Percentiles rank a stretch among this genome's conserved stretches.
These are phyloP conservation scores for Tetragnatha montana DNA, from an alignment of 2,888 invertebrate genomes.

Conservation along the genomic window DNA sequence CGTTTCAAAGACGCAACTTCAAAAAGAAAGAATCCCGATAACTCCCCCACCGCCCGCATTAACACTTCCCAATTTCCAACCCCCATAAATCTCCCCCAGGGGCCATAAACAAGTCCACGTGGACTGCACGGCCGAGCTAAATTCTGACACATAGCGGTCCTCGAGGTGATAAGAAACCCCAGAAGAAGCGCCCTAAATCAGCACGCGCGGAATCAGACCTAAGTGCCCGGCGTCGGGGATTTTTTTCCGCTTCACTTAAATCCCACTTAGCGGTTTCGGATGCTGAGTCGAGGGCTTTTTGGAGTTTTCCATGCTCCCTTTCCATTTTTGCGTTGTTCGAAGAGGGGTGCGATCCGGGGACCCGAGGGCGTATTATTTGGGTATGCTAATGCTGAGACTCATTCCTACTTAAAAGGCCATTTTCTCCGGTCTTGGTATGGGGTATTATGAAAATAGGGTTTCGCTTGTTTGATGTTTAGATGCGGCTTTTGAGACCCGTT, in stretches of 20 bases:
- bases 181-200: slow-evolving; percentile 39
- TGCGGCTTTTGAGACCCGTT: too few species aligned
- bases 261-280: slow-evolving; percentile 35
- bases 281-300: slow-evolving; percentile 1
- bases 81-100: slow-evolving; percentile 50
- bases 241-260: slow-evolving; percentile 13
- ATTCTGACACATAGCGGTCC: slow-evolving; percentile 59
- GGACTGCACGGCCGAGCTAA: slow-evolving; percentile 33
- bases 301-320: background rate
- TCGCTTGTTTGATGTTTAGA: too few species aligned
- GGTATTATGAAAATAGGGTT: too few species aligned
- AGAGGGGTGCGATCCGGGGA: too few species aligned
- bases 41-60: slow-evolving; percentile 7
- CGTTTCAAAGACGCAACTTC: slow-evolving; percentile 19
- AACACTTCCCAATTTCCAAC: slow-evolving; percentile 43
- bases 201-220: slow-evolving; percentile 13
- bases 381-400: too few species aligned
- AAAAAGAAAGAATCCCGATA: slow-evolving; percentile 2
- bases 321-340: too few species aligned
- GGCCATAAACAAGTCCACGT: slow-evolving; percentile 49
- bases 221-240: slow-evolving; percentile 23
- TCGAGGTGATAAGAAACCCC: slow-evolving; percentile 27
- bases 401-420: too few species aligned
- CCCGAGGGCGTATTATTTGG: too few species aligned
- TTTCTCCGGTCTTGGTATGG: too few species aligned